Evolutionary conservation across 2,888 invertebrate species (phyloP).

Genomic region (Drosophila histrio): DNA sequence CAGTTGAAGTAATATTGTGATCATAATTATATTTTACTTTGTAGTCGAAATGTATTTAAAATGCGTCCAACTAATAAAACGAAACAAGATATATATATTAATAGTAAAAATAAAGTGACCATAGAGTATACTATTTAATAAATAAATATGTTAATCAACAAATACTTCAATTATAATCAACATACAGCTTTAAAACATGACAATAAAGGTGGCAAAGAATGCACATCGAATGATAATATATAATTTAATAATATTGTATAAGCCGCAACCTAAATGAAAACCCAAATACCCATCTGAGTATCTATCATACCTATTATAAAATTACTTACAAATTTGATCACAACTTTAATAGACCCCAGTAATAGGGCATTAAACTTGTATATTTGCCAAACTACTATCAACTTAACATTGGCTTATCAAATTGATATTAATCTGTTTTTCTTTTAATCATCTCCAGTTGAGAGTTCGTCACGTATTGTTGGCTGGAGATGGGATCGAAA

Average conservation of each 20-base stretch:
- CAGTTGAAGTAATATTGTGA: too few relatives aligned
- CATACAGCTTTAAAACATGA: too few relatives aligned
- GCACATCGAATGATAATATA: too few relatives aligned
- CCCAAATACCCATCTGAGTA: background rate
- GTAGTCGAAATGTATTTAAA: too few relatives aligned
- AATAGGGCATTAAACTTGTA: background rate
- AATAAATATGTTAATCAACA: too few relatives aligned
- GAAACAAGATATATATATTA: too few relatives aligned
- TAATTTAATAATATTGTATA: too few relatives aligned
- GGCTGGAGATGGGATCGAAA: background rate
- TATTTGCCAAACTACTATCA: conserved; percentile 12
- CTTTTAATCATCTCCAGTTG: conserved; percentile 11
- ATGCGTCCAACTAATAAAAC: too few relatives aligned
- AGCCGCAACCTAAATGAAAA: too few relatives aligned
- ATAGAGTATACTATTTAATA: background rate
- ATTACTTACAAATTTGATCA: background rate
- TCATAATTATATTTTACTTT: too few relatives aligned
- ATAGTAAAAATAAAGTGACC: too few relatives aligned
- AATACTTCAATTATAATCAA: too few relatives aligned
- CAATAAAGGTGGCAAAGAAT: background rate
- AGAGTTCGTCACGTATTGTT: background rate
- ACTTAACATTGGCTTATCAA: conserved; percentile 19
- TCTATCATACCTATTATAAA: background rate
- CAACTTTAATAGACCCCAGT: background rate
- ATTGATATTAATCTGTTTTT: conserved; percentile 30